A percentile compares a stretch with the other conserved stretches of the same genome.
These are phyloP conservation scores for Cyanocitta stelleri DNA, from an alignment of 2,113 vertebrate species.

Conservation along the genomic window DNA sequence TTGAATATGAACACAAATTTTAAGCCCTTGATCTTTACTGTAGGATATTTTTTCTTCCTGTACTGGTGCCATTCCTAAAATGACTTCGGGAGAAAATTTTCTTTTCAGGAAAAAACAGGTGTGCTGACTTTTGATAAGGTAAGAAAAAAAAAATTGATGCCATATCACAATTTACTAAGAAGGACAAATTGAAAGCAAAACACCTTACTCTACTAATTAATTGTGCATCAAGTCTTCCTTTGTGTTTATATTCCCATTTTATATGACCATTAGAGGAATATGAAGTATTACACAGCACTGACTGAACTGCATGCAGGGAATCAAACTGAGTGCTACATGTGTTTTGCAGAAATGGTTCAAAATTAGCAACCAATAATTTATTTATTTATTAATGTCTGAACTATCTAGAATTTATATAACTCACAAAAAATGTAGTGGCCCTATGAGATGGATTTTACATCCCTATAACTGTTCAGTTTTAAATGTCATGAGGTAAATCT, in stretches of 20 bases:
- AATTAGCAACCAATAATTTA: neutral
- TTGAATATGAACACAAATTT: neutral
- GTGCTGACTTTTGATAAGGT: neutral
- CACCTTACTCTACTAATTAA: constrained; percentile 46
- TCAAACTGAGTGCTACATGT: neutral
- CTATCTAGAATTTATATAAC: neutral
- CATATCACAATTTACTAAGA: constrained; percentile 9
- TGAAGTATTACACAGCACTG: neutral
- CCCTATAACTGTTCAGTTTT: neutral
- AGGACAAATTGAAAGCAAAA: constrained; percentile 23
- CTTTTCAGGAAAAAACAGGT: constrained; percentile 39
- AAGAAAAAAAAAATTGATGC: constrained; percentile 24
- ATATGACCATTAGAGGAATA: neutral
- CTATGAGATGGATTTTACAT: neutral
- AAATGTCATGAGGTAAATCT: neutral
- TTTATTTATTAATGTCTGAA: neutral
- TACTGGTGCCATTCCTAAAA: neutral
- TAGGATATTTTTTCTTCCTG: neutral
- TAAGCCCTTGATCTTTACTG: neutral
- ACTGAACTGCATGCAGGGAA: neutral
- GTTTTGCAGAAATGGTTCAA: neutral
- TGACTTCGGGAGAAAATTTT: constrained; percentile 5
- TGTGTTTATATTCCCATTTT: constrained; percentile 25
- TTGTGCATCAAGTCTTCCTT: constrained; percentile 32
- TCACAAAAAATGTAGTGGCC: neutral